Evolutionary conservation across 2,113 vertebrate species (phyloP).

Genomic region (Menura novaehollandiae): DNA sequence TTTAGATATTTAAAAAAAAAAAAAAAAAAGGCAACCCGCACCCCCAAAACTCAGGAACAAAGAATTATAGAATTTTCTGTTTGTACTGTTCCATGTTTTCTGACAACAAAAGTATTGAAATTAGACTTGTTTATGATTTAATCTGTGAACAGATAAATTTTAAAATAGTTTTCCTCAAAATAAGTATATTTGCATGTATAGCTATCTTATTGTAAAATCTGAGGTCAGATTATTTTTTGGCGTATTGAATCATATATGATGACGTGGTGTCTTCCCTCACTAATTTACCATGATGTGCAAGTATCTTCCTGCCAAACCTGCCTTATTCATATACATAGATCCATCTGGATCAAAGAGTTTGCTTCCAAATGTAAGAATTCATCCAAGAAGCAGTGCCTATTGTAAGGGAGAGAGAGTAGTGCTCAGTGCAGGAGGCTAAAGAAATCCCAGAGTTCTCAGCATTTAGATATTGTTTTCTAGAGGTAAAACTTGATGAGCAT

Average conservation of each 20-base stretch:
- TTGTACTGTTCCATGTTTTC: neutral
- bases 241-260: neutral
- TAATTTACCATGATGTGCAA: neutral
- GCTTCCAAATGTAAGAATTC: neutral
- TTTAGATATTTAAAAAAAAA: neutral
- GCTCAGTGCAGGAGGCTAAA: neutral
- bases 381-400: neutral
- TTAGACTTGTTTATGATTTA: neutral
- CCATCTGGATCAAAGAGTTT: neutral
- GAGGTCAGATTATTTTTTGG: neutral
- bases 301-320: neutral
- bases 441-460: neutral
- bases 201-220: neutral
- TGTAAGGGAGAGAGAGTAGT: neutral
- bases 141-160: neutral
- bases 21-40: neutral
- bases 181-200: neutral
- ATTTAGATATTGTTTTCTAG: neutral
- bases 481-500: neutral
- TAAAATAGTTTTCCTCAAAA: neutral
- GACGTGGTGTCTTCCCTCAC: neutral
- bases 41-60: rapidly evolving
- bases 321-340: neutral
- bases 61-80: neutral
- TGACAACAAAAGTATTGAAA: neutral